These are phyloP conservation scores for Phaonia tiefii DNA, from an alignment of 2,888 invertebrate species.

Conservation along the genomic window DNA sequence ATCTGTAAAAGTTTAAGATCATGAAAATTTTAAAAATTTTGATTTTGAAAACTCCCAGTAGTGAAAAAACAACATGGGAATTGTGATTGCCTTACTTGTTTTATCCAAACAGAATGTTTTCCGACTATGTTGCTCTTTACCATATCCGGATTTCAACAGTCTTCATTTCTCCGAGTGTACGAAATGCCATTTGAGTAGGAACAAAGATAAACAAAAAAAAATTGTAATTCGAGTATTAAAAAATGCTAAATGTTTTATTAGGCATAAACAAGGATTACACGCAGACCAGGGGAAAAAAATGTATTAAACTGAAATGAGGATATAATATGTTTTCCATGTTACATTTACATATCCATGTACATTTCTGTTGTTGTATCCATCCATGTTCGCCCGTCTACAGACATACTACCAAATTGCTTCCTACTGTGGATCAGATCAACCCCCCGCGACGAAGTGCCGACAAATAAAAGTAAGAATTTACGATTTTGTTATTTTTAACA, in stretches of 20 bases:
- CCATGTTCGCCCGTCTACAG: neutral
- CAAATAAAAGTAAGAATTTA: constrained; percentile 5
- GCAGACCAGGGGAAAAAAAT: neutral
- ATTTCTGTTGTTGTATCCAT: neutral
- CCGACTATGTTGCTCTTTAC: no score
- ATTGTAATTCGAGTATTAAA: constrained; percentile 15
- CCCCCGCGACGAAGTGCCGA: neutral
- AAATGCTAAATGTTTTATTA: constrained; percentile 38
- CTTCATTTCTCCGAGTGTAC: constrained; percentile 1
- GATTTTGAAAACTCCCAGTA: no score
- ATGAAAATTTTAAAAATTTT: no score
- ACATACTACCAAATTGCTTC: neutral
- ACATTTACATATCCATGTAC: neutral
- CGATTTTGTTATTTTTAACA: constrained; percentile 9
- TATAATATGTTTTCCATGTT: neutral
- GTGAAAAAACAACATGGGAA: no score
- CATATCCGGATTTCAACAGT: neutral
- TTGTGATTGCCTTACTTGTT: no score
- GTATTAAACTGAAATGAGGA: neutral
- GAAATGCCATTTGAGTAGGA: neutral
- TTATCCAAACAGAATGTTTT: no score
- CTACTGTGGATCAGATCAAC: neutral
- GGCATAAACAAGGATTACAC: constrained; percentile 37
- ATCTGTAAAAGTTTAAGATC: no score
- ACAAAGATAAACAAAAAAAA: neutral